Percentiles rank a stretch among this genome's conserved stretches.
Conservation (phyloP, 2,113 vertebrate species). For the Romanogobio albipinnatus region DNA sequence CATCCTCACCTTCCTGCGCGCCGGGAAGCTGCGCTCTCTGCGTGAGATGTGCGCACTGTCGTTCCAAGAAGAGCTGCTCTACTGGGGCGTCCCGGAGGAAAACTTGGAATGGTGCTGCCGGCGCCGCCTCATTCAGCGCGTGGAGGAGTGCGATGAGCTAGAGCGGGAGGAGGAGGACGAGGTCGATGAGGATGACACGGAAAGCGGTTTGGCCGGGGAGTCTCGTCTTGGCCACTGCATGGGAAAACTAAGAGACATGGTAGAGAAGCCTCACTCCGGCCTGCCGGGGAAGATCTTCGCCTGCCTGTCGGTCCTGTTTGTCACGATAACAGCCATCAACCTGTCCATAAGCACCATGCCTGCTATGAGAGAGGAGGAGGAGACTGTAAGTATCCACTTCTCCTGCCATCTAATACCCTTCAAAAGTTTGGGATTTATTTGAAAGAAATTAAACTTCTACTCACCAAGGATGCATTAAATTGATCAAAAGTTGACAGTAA, state of each 20-base stretch:
- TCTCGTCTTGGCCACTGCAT: slow-evolving; percentile 84
- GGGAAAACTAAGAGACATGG: slow-evolving; percentile 93
- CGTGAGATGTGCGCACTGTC: slow-evolving; percentile 94
- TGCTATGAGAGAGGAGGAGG: slow-evolving; percentile 91
- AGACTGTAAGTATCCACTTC: slow-evolving; percentile 82
- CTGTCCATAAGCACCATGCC: slow-evolving; percentile 99
- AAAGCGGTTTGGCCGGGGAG: slow-evolving; percentile 67
- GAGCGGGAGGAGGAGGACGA: slow-evolving; percentile 83
- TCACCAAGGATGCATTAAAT: not conserved
- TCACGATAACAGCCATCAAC: slow-evolving; percentile 96
- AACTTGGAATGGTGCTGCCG: slow-evolving; percentile 95
- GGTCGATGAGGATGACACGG: slow-evolving; percentile 72
- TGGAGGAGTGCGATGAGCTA: slow-evolving; percentile 91
- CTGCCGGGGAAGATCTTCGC: slow-evolving; percentile 97
- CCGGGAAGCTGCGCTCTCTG: slow-evolving; percentile 90
- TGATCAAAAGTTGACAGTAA: not conserved
- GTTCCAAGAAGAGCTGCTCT: slow-evolving; percentile 95
- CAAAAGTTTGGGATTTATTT: not conserved
- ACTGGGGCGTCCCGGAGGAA: slow-evolving; percentile 96
- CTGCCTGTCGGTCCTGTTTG: slow-evolving; percentile 94
- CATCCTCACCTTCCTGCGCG: slow-evolving; percentile 93
- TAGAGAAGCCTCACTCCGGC: slow-evolving; percentile 95
- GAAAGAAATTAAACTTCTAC: not conserved
- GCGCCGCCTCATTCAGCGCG: slow-evolving; percentile 88
- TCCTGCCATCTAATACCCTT: not conserved